Base-by-base conservation (phyloP, 2,888 invertebrate species). In the Drosophila mettleri region DNA sequence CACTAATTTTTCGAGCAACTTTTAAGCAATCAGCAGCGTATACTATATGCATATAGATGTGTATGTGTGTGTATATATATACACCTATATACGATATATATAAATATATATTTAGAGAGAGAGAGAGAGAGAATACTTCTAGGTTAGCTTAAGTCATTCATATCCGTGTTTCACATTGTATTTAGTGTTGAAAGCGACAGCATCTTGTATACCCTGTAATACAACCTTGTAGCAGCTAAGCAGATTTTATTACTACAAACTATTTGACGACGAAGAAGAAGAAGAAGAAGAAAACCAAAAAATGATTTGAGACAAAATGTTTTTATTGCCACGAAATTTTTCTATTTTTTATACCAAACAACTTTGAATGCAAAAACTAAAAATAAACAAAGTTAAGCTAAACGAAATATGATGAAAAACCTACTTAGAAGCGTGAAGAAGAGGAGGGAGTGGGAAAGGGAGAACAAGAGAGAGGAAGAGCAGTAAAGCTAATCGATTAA, bases 331-430 rank as follows among this genome's bases (percentile, higher is more conserved):
- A 84, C 78, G 60, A 88, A 83, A 88, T 89, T 89, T 89, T 91
- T 91, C 91, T 91, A 91, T 91, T 91, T 91, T 91, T 91, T 91
- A 91, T 91, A 91, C 90, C 91, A 89, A 89, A 75, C 54, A 78
- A 86, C 82, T 88, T 81, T 76, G 69, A 86, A 74, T 27, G 63
- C 48, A 51, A 78, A 12, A 45, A 85, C 71, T 74, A 59, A 62
- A 36, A 29, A 60, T 31, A 48, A 38, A 36, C 36, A 43, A 55
- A 52, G 34, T 24, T 38, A 43, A 60, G 49, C 36, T 16, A 69
- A 43, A 14, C 52, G 18, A 55, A 33, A 20, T 7, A 5, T 5
- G 5, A n/a, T 39, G 20, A 7, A 51, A 65, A 74, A 60, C 45
- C 53, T 57, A 68, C 39, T 45, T 48, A 51, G 48, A 34, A 55